Evolutionary conservation across 1,140 invertebrate species (phyloP).

Genomic region (Aphis craccivora): DNA sequence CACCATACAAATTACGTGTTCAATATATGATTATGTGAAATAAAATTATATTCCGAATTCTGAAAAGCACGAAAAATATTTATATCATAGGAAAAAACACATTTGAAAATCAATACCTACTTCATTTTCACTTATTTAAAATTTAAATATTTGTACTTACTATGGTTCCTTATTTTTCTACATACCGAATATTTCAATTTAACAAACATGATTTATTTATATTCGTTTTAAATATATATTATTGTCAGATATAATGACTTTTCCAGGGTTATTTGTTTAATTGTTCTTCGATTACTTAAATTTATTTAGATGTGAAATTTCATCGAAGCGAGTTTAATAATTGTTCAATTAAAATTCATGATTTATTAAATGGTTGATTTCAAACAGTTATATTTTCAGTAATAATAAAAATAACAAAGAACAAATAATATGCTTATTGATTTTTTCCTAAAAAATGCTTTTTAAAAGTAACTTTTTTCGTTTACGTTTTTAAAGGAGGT

Average conservation of each 20-base stretch:
- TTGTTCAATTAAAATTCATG: not conserved
- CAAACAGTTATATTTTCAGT: not conserved
- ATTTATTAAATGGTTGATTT: not conserved
- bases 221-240: not conserved
- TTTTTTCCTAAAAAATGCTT: not conserved
- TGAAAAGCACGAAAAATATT: not conserved
- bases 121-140: not conserved
- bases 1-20: too few relatives aligned
- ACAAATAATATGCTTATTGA: not conserved
- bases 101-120: not conserved
- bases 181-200: not conserved
- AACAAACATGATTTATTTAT: not conserved
- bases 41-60: not conserved
- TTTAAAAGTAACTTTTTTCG: not conserved
- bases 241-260: not conserved
- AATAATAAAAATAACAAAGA: not conserved
- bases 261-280: not conserved
- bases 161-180: not conserved
- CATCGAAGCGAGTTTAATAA: not conserved
- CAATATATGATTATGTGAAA: not conserved
- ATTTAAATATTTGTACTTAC: not conserved
- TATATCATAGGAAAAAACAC: not conserved
- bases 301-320: not conserved
- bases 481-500: not conserved
- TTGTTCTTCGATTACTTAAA: not conserved